phyloP scores from a whole-genome alignment of 2,797 vertebrate genomes.

The Etheostoma perlongum region DNA sequence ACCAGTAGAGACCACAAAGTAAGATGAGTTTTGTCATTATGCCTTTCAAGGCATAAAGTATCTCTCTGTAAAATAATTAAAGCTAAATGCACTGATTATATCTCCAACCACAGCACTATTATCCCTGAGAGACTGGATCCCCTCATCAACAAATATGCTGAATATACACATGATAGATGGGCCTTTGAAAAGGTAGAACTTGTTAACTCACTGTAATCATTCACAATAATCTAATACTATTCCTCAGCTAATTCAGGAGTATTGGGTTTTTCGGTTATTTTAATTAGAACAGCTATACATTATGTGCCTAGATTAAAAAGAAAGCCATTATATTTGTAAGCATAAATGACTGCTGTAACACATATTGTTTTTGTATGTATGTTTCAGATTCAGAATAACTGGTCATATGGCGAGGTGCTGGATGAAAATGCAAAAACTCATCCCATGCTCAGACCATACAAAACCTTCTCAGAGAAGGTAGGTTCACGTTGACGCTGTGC shows the following conservation, averaged over 20 bases:
- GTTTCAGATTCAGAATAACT: constrained; percentile 94
- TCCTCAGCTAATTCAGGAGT: constrained; percentile 1
- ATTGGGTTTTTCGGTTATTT: not conserved
- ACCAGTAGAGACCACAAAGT: constrained; percentile 96
- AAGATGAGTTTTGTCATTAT: constrained; percentile 57
- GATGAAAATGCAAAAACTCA: constrained; percentile 95
- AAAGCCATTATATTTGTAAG: not conserved
- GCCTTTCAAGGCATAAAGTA: not conserved
- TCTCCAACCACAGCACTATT: constrained; percentile 86
- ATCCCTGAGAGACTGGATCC: constrained; percentile 94
- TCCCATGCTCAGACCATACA: constrained; percentile 95
- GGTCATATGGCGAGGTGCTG: constrained; percentile 91
- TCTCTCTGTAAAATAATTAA: not conserved
- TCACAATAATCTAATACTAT: not conserved
- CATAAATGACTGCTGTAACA: not conserved
- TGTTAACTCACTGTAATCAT: not conserved
- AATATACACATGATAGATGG: constrained; percentile 96
- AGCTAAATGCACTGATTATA: constrained; percentile 22
- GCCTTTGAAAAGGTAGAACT: constrained; percentile 92
- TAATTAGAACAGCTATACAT: not conserved
- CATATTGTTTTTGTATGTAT: not conserved
- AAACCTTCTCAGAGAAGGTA: constrained; percentile 98
- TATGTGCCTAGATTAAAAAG: not conserved
- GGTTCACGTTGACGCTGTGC: not conserved
- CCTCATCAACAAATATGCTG: constrained; percentile 94